Base-by-base conservation (phyloP, 1,140 invertebrate genomes). In the Neodiprion virginianus region DNA sequence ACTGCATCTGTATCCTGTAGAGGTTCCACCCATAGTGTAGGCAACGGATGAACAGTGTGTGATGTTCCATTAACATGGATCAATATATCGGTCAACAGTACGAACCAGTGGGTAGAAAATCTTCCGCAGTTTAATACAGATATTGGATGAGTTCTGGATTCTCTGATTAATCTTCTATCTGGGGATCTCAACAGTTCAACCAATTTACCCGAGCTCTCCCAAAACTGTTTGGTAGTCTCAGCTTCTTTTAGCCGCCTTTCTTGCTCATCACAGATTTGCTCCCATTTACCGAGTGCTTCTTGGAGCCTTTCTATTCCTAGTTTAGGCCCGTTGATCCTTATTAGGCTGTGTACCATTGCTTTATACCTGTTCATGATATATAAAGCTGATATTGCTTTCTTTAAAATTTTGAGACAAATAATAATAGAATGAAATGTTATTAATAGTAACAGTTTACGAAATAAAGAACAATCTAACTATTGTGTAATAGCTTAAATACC, bases 11-110 rank as follows among this genome's bases (percentile, higher is more conserved):
- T 86, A 75, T 92, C 91, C 71, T 89, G 87, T 67, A 91, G 83
- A 69, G 89, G 82, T 86, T 96, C 94, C 1, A 96, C 90, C 96
- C 96, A 97, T 61, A 97, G 81, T 1, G 94, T 95, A 77, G 90
- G 90, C 75, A 97, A 86, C 40, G 92, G 91, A 88, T 95, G 92
- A 5, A 92, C 79, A 77, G 88, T 89, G 78, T 91, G 85, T 76
- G 89, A 89, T 76, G 91, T 92, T 68, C 94, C 92, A 74, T 88
- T 90, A 11, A 94, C 89, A 80, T 95, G 94, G 73, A 95, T 91
- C 75, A 95, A 93, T 72, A 93, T 87, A 87, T 96, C 94, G 65
- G 91, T 93, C 69, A 96, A 91, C 17, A 96, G 86, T 78, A 95
- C 90, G 79, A 97, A 96, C 89, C 92, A 93, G 85, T 95, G 93